These are phyloP conservation scores for Muschampia plurimacula DNA, from an alignment of 2,888 invertebrate species.

Conservation along the genomic window DNA sequence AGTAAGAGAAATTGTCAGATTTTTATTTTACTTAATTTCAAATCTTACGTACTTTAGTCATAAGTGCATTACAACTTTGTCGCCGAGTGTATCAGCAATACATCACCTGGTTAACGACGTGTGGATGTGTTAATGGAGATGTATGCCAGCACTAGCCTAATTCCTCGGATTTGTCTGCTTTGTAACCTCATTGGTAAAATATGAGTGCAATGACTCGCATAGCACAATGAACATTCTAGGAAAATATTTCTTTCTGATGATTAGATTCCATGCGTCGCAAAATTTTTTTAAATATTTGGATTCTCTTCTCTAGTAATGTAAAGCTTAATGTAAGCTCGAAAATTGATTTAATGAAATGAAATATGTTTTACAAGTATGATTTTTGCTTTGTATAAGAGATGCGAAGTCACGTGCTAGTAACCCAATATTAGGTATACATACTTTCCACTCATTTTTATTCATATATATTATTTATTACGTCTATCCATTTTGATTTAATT, in stretches of 20 bases:
- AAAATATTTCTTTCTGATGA: background rate
- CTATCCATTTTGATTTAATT: too few species aligned
- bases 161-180: slow-evolving; percentile 7
- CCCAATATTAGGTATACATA: too few species aligned
- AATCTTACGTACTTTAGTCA: slow-evolving; percentile 15
- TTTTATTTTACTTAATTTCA: slow-evolving; percentile 14
- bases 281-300: too few species aligned
- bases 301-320: too few species aligned
- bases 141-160: slow-evolving; percentile 2
- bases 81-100: background rate
- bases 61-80: background rate
- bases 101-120: slow-evolving; percentile 16
- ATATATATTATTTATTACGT: too few species aligned
- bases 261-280: background rate
- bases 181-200: background rate
- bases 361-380: too few species aligned
- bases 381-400: too few species aligned
- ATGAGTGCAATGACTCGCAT: background rate
- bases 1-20: too few species aligned
- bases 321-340: too few species aligned
- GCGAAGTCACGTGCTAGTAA: too few species aligned
- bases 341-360: too few species aligned
- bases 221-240: background rate
- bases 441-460: too few species aligned
- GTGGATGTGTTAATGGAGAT: slow-evolving; percentile 22